phyloP scores from a whole-genome alignment of 1,140 invertebrate genomes.

The Drosophila sechellia region DNA sequence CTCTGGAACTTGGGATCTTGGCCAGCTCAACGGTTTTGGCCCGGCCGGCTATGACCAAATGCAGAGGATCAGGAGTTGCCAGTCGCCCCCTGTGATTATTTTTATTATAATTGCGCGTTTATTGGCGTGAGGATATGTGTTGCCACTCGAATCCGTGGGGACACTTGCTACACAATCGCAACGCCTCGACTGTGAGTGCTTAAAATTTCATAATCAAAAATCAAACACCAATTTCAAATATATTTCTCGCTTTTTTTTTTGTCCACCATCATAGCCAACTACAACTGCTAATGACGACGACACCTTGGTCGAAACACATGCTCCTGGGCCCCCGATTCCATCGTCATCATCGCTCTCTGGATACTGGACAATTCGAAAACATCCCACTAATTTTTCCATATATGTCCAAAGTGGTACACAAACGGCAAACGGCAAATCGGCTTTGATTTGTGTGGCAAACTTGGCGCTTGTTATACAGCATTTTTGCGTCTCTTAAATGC shows the following conservation, averaged over 20 bases:
- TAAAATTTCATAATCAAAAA: constrained; percentile 70
- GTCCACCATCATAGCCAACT: constrained; percentile 41
- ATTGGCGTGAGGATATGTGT: constrained; percentile 77
- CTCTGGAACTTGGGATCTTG: constrained; percentile 21
- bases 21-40: constrained; percentile 51
- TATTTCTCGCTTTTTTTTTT: constrained; percentile 36
- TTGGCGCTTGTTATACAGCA: constrained; percentile 82
- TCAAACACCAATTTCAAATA: constrained; percentile 31
- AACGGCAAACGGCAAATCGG: constrained; percentile 42
- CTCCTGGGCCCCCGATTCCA: background rate
- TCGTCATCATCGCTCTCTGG: background rate
- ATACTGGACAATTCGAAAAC: constrained; percentile 52
- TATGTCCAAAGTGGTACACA: constrained; percentile 76
- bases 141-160: constrained; percentile 35
- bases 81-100: constrained; percentile 66
- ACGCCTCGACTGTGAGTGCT: constrained; percentile 39
- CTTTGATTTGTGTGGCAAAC: constrained; percentile 71
- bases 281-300: constrained; percentile 73
- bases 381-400: constrained; percentile 81
- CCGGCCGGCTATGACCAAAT: constrained; percentile 68
- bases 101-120: constrained; percentile 81
- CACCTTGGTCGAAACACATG: constrained; percentile 45
- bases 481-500: constrained; percentile 64
- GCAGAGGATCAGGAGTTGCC: constrained; percentile 38
- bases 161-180: constrained; percentile 6